Conservation (phyloP, 2,113 vertebrate species). For the Gallinago media region DNA sequence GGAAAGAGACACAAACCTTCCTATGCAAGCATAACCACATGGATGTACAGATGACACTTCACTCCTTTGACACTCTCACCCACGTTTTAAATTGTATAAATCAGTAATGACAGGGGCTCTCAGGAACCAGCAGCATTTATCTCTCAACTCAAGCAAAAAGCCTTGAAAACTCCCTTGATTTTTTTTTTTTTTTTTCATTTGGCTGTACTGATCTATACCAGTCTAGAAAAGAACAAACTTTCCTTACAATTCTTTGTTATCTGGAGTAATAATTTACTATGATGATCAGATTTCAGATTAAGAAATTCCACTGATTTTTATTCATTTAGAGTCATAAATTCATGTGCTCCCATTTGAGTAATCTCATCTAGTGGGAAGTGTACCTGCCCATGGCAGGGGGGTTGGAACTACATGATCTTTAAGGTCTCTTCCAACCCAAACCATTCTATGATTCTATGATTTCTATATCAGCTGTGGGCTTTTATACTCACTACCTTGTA, state of each 20-base stretch:
- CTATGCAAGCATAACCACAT: neutral
- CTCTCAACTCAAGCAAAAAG: neutral
- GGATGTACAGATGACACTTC: neutral
- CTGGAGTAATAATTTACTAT: neutral
- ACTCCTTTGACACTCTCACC: neutral
- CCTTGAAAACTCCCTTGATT: neutral
- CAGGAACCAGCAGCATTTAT: neutral
- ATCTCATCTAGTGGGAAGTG: neutral
- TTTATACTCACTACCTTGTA: neutral
- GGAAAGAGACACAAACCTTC: neutral
- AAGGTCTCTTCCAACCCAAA: neutral
- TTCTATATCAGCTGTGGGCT: neutral
- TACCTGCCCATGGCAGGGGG: neutral
- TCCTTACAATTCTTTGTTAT: neutral
- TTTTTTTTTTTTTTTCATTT: neutral
- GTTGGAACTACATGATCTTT: neutral
- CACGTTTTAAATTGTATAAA: neutral
- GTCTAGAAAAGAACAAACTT: neutral
- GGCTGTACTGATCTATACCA: neutral
- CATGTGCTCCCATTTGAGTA: neutral
- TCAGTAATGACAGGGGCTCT: accelerated
- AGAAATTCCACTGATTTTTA: neutral
- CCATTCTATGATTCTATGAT: neutral
- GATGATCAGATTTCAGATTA: neutral
- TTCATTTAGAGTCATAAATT: neutral